Conservation (phyloP, 2,113 vertebrate genomes). For the Ctenomys sociabilis region DNA sequence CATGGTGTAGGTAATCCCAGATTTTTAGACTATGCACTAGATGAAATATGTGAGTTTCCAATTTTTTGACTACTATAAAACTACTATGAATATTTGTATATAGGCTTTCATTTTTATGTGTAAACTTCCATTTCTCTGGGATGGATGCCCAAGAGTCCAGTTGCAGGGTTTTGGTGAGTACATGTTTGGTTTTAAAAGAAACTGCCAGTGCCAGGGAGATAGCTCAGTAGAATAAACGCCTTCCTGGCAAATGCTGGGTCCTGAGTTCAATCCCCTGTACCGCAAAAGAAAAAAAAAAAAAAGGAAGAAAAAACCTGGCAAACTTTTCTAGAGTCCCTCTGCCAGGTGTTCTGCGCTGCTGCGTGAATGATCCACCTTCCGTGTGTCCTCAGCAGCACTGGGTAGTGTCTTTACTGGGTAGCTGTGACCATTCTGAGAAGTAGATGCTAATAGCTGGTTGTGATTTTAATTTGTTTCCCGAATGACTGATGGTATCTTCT, state of each 20-base stretch:
- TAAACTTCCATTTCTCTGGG: conserved; percentile 17
- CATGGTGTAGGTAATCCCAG: not conserved
- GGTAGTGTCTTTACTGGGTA: not conserved
- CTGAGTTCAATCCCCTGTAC: too few species aligned
- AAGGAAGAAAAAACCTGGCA: not conserved
- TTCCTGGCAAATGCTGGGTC: too few species aligned
- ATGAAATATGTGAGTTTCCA: not conserved
- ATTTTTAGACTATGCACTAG: not conserved
- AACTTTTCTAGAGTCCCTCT: not conserved
- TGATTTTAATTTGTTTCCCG: conserved; percentile 1
- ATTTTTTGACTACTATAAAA: not conserved
- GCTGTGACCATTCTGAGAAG: not conserved
- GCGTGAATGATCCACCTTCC: not conserved
- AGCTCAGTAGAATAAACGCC: too few species aligned
- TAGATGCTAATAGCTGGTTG: not conserved
- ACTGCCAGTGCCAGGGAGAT: not conserved
- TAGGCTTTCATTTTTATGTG: not conserved
- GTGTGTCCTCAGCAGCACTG: not conserved
- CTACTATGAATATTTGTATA: not conserved
- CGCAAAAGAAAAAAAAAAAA: too few species aligned
- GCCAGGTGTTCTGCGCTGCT: not conserved
- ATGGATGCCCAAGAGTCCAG: not conserved
- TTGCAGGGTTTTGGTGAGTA: not conserved
- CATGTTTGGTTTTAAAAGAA: conserved; percentile 9
- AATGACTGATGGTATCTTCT: not conserved